Evolutionary conservation across 2,113 vertebrate genomes (phyloP), one percentile per base, ranked within the genome.

Genomic region (Pachypanchax playfairii): DNA sequence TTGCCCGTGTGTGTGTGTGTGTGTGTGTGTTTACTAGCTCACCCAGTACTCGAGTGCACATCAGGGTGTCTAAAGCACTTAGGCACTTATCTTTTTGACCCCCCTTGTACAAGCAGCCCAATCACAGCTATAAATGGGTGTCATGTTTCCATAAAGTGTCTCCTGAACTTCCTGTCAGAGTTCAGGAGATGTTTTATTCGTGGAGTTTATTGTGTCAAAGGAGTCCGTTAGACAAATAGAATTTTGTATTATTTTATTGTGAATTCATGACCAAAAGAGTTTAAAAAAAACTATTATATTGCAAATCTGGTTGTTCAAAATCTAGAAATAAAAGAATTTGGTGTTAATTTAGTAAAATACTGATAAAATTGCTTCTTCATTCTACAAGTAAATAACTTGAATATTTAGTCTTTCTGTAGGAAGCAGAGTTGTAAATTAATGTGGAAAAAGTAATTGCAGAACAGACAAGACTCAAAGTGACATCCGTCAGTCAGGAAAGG

Each of bases 121-220:
- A 49, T 78, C 76, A 36, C 15, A 50, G 73, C 65, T 54, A 42
- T 78, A 68, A 74, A 54, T 58, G 47, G 54, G 76, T 87, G 80
- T 89, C 65, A 67, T 14, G 70, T 85, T 80, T 39, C 70, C 65
- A 49, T 36, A 43, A 57, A 39, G 65, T 49, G 42, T 54, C 46
- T 72, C 13, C 26, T 55, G 39, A 12, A 22, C 73, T 86, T 90
- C 77, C 78, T 82, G 82, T 79, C 67, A 73, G 69, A 59, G 25
- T 51, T 35, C 11, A 38, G 47, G 72, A 65, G 36, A 6, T 51
- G 29, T 38, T 48, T 58, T 28, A 57, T 68, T 4, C 1, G 63
- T 62, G 44, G 13, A 25, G 25, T 36, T 5, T 39, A 31, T 5
- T 29, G 10, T 46, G 44, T 31, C 26, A 12, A 4, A 28, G 22